phyloP scores from a whole-genome alignment of 2,113 vertebrate genomes.

The Xerus inauris region DNA sequence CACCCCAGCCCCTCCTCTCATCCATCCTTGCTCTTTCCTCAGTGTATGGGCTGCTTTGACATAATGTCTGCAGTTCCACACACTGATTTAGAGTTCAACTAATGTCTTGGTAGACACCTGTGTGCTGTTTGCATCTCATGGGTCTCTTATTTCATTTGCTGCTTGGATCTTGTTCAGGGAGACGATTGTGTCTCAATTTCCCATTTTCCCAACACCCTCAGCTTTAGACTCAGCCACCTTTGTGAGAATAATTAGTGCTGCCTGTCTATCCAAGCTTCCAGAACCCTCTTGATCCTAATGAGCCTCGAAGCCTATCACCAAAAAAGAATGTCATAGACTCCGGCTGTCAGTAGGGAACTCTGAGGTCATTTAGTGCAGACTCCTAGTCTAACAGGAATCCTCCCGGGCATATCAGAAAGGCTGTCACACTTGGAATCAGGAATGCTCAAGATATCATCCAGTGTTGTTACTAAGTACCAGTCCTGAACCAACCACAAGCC shows the following conservation, averaged over 20 bases:
- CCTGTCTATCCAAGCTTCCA: not conserved
- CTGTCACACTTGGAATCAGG: not conserved
- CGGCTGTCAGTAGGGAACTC: not conserved
- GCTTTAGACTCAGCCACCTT: not conserved
- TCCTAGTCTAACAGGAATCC: not conserved
- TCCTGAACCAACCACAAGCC: not conserved
- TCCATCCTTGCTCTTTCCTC: not conserved
- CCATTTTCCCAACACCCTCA: not conserved
- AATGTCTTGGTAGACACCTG: not conserved
- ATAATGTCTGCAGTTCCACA: not conserved
- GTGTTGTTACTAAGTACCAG: not conserved
- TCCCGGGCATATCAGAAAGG: not conserved
- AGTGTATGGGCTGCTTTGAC: not conserved
- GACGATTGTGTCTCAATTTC: not conserved
- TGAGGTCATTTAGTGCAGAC: not conserved
- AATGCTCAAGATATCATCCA: not conserved
- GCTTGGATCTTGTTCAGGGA: not conserved
- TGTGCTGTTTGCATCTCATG: rapidly evolving
- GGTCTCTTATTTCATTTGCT: not conserved
- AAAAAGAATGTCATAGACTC: not conserved
- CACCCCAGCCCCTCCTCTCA: not conserved
- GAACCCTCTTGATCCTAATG: not conserved
- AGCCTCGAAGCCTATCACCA: not conserved
- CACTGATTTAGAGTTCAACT: not conserved
- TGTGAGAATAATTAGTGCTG: not conserved